Conservation (phyloP, 2,113 vertebrate genomes). For the Stegostoma tigrinum region DNA sequence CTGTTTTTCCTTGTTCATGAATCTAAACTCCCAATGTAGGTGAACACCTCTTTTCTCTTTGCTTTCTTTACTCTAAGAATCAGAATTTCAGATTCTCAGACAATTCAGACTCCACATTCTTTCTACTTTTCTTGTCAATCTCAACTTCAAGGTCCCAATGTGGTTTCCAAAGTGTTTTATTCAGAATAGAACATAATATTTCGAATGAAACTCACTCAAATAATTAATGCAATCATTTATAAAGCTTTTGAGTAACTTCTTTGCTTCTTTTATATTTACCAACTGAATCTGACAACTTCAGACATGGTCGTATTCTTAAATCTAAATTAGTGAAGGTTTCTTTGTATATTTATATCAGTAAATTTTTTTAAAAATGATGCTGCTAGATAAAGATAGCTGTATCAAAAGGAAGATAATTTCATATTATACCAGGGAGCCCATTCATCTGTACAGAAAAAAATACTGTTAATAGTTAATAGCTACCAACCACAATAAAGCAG, state of each 20-base stretch:
- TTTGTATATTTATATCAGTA: not conserved
- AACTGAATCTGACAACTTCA: not conserved
- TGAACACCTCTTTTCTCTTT: not conserved
- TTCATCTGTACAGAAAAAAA: not conserved
- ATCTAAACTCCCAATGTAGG: not conserved
- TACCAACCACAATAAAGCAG: conserved; percentile 4
- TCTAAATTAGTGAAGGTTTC: not conserved
- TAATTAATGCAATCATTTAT: not conserved
- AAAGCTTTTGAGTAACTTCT: not conserved
- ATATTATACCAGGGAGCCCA: not conserved
- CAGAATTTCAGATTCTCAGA: not conserved
- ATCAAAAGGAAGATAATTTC: not conserved
- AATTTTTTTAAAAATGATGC: not conserved
- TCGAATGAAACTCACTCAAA: not conserved
- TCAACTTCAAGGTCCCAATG: not conserved
- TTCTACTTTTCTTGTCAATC: too few relatives aligned
- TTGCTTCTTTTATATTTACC: not conserved
- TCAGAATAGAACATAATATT: not conserved
- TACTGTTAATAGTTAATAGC: not conserved
- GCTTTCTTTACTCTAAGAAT: not conserved
- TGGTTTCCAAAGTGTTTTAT: not conserved
- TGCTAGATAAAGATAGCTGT: not conserved
- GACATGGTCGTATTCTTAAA: not conserved
- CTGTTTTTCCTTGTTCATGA: not conserved
- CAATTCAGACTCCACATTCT: not conserved